Evolutionary conservation across 2,888 invertebrate species (phyloP).

Genomic region (Octonoba sinensis): DNA sequence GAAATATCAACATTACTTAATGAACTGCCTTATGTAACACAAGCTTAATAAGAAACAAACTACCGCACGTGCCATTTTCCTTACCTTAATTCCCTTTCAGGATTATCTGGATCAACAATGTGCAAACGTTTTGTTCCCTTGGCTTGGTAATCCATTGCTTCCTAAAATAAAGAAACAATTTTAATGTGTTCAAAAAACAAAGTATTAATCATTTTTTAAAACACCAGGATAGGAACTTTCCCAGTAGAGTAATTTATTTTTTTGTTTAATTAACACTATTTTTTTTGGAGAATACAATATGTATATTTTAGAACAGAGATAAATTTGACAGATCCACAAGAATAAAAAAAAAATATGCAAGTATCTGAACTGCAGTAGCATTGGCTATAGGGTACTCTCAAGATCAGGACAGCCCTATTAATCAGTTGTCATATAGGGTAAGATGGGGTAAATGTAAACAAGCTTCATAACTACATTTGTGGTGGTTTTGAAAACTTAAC

Average conservation of each 20-base stretch:
- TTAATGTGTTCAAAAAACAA: neutral
- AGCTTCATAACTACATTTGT: too few species aligned
- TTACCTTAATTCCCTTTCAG: slow-evolving; percentile 65
- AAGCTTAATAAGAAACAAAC: neutral
- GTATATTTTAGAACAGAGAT: too few species aligned
- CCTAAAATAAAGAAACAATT: slow-evolving; percentile 29
- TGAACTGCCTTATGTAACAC: neutral
- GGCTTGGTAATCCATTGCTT: slow-evolving; percentile 41
- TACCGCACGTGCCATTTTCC: neutral
- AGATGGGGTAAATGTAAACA: too few species aligned
- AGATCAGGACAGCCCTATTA: too few species aligned
- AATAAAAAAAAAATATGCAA: too few species aligned
- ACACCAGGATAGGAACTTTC: too few species aligned
- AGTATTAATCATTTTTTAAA: neutral
- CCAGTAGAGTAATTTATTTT: too few species aligned
- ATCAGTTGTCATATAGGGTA: too few species aligned
- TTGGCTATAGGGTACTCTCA: too few species aligned
- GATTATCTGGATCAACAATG: slow-evolving; percentile 63
- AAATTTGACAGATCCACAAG: too few species aligned
- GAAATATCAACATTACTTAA: neutral
- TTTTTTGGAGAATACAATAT: neutral
- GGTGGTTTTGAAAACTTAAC: too few species aligned
- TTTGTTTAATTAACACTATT: neutral
- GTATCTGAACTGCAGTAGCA: too few species aligned
- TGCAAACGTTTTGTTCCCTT: slow-evolving; percentile 63